These are phyloP conservation scores for Mesocricetus auratus DNA, from an alignment of 2,113 vertebrate species.

Conservation along the genomic window DNA sequence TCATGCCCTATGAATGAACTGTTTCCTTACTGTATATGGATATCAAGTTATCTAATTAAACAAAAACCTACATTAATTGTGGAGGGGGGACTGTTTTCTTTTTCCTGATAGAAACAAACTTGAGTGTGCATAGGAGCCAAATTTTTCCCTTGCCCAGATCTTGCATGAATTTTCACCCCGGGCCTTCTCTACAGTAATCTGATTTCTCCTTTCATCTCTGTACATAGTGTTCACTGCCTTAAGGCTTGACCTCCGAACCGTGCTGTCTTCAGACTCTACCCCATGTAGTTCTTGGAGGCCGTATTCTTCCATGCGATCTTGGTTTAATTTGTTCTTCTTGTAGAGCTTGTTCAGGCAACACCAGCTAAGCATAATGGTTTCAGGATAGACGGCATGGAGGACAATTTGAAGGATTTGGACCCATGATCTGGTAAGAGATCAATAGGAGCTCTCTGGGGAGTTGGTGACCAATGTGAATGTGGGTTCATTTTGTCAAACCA, in stretches of 20 bases:
- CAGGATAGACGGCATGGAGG: background rate
- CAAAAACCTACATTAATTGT: background rate
- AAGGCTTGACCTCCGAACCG: background rate
- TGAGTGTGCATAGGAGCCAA: background rate
- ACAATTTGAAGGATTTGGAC: background rate
- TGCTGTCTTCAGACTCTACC: background rate
- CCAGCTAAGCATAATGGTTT: background rate
- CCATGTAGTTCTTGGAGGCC: no score
- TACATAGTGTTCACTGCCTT: background rate
- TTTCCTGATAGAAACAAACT: no score
- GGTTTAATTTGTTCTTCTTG: background rate
- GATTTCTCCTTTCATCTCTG: background rate
- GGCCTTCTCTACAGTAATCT: background rate
- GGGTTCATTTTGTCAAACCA: background rate
- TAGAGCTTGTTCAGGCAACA: background rate
- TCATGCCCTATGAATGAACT: background rate
- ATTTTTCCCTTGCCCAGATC: background rate
- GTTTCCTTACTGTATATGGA: background rate
- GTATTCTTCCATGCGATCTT: background rate
- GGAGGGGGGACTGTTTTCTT: background rate
- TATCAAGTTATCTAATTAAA: background rate
- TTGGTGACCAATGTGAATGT: background rate
- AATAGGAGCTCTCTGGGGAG: background rate
- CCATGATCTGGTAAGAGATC: no score
- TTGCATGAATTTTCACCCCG: rapidly evolving